Conservation (phyloP, 2,113 vertebrate genomes). For the Leptobrachium ailaonicum region DNA sequence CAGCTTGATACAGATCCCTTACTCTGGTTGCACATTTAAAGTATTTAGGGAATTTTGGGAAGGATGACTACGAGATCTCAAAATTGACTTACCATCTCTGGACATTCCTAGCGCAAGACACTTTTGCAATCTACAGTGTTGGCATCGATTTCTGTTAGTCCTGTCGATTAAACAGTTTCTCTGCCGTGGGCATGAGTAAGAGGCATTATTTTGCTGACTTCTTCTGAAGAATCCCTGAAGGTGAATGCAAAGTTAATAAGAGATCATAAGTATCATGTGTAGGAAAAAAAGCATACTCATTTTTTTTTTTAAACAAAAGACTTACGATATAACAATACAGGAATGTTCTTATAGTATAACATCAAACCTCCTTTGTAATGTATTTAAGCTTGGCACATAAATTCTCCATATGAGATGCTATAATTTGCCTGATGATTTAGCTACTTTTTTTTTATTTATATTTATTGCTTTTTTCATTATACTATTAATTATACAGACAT, state of each 20-base stretch:
- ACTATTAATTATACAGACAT: too few species aligned
- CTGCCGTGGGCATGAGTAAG: slow-evolving; percentile 97
- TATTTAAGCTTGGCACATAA: too few species aligned
- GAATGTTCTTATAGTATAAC: too few species aligned
- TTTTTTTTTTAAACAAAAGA: too few species aligned
- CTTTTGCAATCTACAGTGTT: slow-evolving; percentile 98
- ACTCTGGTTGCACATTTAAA: slow-evolving; percentile 2
- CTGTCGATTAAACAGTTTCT: slow-evolving; percentile 99
- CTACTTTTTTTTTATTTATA: too few species aligned
- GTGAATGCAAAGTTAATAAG: not conserved
- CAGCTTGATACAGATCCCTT: not conserved
- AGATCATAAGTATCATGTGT: too few species aligned
- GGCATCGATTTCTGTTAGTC: slow-evolving; percentile 98
- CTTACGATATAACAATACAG: too few species aligned
- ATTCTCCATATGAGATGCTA: too few species aligned
- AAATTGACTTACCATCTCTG: slow-evolving; percentile 85
- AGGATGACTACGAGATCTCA: not conserved
- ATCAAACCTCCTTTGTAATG: too few species aligned
- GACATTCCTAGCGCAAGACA: slow-evolving; percentile 99
- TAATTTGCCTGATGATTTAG: too few species aligned
- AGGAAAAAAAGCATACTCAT: too few species aligned
- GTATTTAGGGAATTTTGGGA: slow-evolving; percentile 22
- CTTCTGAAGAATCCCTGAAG: slow-evolving; percentile 95
- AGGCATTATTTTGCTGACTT: slow-evolving; percentile 98
- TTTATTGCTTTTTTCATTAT: too few species aligned